These are phyloP conservation scores for Xiphorhynchus elegans DNA, from an alignment of 2,113 vertebrate species.

Conservation along the genomic window DNA sequence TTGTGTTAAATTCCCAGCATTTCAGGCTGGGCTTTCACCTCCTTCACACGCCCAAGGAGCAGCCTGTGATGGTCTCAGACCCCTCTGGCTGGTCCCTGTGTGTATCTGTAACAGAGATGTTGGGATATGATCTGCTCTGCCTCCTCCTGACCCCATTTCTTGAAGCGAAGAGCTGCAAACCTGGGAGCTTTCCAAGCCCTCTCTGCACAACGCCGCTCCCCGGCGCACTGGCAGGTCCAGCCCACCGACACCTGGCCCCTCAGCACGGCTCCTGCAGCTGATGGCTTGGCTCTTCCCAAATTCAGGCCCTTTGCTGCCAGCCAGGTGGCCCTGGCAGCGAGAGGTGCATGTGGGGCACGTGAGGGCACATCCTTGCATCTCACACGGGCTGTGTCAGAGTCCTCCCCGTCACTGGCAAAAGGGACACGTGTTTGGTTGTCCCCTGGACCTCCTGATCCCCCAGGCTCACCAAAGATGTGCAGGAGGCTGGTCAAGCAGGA, in stretches of 20 bases:
- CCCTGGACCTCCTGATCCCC: background rate
- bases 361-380: background rate
- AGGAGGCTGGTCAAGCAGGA: background rate
- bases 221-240: background rate
- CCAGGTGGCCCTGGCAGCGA: background rate
- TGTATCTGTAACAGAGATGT: background rate
- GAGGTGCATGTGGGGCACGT: background rate
- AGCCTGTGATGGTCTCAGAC: background rate
- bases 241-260: conserved; percentile 25
- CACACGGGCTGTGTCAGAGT: fast-evolving
- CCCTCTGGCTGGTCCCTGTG: background rate
- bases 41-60: background rate
- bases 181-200: background rate
- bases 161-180: background rate
- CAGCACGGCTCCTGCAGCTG: conserved; percentile 31
- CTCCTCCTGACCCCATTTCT: conserved; percentile 14
- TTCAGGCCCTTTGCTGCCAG: background rate
- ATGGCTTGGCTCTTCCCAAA: background rate
- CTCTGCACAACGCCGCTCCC: background rate
- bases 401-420: background rate
- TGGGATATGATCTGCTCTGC: background rate
- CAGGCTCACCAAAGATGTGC: fast-evolving
- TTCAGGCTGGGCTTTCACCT: background rate
- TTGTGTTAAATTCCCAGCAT: background rate
- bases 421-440: fast-evolving